Percentiles rank a stretch among this genome's conserved stretches.
These are phyloP conservation scores for Caenorhabditis macrosperma DNA, from an alignment of 2,888 invertebrate genomes.

Conservation along the genomic window DNA sequence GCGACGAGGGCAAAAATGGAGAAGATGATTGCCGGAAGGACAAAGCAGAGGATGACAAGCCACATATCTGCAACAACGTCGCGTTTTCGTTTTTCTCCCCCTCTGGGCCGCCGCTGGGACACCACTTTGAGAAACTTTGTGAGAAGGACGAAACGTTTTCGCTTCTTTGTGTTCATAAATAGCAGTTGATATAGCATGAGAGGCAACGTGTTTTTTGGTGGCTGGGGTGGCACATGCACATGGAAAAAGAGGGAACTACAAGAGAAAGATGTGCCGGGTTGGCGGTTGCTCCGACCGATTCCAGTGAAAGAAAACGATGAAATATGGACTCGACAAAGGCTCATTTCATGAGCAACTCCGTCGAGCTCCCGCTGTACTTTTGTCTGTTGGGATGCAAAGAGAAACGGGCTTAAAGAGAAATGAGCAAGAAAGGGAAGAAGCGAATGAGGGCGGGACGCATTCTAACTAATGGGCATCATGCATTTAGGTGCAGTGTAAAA, in stretches of 20 bases:
- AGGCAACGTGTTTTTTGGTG: slow-evolving; percentile 4
- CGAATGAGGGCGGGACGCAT: slow-evolving; percentile 3
- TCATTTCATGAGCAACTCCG: slow-evolving; percentile 17
- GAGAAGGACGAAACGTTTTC: not conserved
- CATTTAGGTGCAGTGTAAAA: slow-evolving; percentile 1
- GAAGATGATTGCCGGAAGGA: slow-evolving; percentile 60
- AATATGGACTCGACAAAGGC: slow-evolving; percentile 24
- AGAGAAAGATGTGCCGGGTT: slow-evolving; percentile 1
- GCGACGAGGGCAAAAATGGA: slow-evolving; percentile 56
- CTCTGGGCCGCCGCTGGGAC: slow-evolving; percentile 4
- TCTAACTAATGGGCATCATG: slow-evolving; percentile 23
- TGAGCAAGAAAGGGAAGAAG: slow-evolving; percentile 2
- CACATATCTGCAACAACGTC: slow-evolving; percentile 56
- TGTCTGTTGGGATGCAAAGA: not conserved
- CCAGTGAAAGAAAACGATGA: slow-evolving; percentile 11
- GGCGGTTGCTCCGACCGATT: not conserved
- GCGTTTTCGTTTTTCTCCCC: not conserved
- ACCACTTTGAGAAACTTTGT: slow-evolving; percentile 19
- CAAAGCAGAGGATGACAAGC: slow-evolving; percentile 61
- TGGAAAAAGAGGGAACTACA: slow-evolving; percentile 3
- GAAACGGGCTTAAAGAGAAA: not conserved
- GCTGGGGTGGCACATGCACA: slow-evolving; percentile 1
- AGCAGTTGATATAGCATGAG: slow-evolving; percentile 19
- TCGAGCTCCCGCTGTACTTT: slow-evolving; percentile 9
- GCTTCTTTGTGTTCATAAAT: slow-evolving; percentile 30